A percentile compares a stretch with the other conserved stretches of the same genome.
These are phyloP conservation scores for Porites divaricata DNA, from an alignment of 92 coral and sea anemone species.

Conservation along the genomic window DNA sequence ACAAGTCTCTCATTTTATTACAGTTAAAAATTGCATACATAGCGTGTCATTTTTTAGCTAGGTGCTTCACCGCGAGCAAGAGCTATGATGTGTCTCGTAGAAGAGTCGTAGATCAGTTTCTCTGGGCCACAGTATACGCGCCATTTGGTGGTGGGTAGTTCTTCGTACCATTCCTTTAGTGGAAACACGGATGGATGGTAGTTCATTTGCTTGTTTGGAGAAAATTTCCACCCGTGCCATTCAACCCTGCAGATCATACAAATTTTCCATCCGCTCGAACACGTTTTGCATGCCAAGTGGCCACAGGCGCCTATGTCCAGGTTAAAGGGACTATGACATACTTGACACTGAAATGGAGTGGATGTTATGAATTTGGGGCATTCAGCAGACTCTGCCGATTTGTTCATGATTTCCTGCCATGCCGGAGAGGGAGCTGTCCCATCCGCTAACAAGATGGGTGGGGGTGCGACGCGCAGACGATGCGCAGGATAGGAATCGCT, in stretches of 20 bases:
- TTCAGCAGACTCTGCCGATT: background rate
- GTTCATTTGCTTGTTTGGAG: background rate
- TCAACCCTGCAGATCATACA: background rate
- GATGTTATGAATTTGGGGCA: background rate
- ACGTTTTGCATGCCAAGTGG: background rate
- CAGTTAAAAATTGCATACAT: too few relatives aligned
- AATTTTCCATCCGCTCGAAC: background rate
- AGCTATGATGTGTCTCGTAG: background rate
- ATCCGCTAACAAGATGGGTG: background rate
- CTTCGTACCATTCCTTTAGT: background rate
- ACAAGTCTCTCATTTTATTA: too few relatives aligned
- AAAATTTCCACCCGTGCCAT: background rate
- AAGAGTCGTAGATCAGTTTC: slow-evolving; percentile 1
- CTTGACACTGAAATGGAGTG: background rate
- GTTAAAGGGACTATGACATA: background rate
- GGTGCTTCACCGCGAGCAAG: background rate
- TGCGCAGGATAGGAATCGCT: slow-evolving; percentile 1
- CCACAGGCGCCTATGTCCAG: background rate
- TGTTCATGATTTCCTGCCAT: background rate
- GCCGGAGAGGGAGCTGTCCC: background rate
- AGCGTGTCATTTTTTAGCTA: too few relatives aligned
- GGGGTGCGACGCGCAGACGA: slow-evolving; percentile 20
- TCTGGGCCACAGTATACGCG: slow-evolving; percentile 1
- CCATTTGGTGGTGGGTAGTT: background rate
- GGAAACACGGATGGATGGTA: slow-evolving; percentile 9